Conservation (phyloP, 2,888 invertebrate genomes). For the Sialis lutaria region DNA sequence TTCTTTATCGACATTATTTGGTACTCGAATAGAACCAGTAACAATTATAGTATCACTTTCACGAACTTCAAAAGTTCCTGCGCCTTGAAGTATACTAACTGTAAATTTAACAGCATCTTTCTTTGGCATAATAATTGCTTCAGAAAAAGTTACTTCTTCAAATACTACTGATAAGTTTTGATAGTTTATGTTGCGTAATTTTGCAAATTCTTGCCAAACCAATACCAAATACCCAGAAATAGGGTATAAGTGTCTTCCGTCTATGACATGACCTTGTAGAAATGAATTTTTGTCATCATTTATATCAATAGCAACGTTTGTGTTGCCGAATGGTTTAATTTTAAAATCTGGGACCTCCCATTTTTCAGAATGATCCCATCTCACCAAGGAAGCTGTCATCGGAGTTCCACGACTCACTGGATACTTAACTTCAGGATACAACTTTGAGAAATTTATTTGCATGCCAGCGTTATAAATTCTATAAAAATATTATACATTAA, state of each 20-base stretch:
- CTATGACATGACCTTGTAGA: slow-evolving; percentile 65
- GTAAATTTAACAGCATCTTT: slow-evolving; percentile 21
- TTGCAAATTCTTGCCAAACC: slow-evolving; percentile 26
- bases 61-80: slow-evolving; percentile 23
- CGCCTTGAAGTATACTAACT: slow-evolving; percentile 19
- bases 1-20: slow-evolving; percentile 37
- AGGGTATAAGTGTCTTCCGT: slow-evolving; percentile 40
- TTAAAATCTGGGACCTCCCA: slow-evolving; percentile 46
- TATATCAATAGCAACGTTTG: slow-evolving; percentile 38
- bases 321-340: slow-evolving; percentile 31
- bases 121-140: slow-evolving; percentile 35
- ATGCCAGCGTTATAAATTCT: slow-evolving; percentile 64
- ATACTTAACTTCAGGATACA: slow-evolving; percentile 59
- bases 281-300: slow-evolving; percentile 51
- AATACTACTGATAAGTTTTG: slow-evolving; percentile 34
- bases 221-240: slow-evolving; percentile 35
- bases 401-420: slow-evolving; percentile 80
- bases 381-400: slow-evolving; percentile 65
- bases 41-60: slow-evolving; percentile 62
- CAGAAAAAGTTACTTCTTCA: slow-evolving; percentile 36
- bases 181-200: slow-evolving; percentile 19
- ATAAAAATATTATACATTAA: slow-evolving; percentile 15
- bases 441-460: slow-evolving; percentile 50
- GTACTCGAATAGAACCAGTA: slow-evolving; percentile 45
- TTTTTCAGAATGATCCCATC: slow-evolving; percentile 72